A percentile compares a stretch with the other conserved stretches of the same genome.
phyloP scores from a whole-genome alignment of 2,888 invertebrate genomes.

The Dexiosoma caninum region DNA sequence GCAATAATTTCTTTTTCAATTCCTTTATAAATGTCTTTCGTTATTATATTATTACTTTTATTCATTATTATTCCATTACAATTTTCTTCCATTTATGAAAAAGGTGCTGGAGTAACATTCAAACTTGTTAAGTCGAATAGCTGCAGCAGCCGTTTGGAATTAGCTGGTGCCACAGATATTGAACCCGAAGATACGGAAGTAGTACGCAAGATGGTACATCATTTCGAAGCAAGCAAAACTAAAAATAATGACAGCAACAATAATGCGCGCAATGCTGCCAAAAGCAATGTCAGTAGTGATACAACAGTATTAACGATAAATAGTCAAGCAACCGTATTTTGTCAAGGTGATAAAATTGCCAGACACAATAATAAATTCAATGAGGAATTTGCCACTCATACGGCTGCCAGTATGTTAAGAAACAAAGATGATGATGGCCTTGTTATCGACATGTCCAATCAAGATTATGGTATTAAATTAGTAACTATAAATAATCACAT shows the following conservation, averaged over 20 bases:
- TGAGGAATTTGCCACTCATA: neutral
- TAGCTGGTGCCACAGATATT: slow-evolving; percentile 81
- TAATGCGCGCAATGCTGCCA: neutral
- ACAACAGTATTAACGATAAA: slow-evolving; percentile 75
- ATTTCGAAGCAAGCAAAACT: slow-evolving; percentile 70
- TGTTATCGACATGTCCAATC: slow-evolving; percentile 52
- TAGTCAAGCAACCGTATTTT: slow-evolving; percentile 72
- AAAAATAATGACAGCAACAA: neutral
- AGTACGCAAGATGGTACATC: slow-evolving; percentile 77
- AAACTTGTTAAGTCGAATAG: slow-evolving; percentile 91
- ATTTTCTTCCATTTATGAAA: slow-evolving; percentile 13
- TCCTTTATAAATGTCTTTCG: too few relatives aligned
- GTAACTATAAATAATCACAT: slow-evolving; percentile 78
- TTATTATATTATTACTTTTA: too few relatives aligned
- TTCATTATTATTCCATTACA: neutral
- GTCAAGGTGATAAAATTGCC: slow-evolving; percentile 29
- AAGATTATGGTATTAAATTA: slow-evolving; percentile 60
- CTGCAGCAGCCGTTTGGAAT: slow-evolving; percentile 88
- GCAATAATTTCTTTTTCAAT: too few relatives aligned
- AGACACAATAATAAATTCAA: slow-evolving; percentile 17
- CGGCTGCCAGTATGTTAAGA: neutral
- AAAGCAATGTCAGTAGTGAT: neutral
- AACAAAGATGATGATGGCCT: slow-evolving; percentile 18
- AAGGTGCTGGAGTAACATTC: slow-evolving; percentile 83
- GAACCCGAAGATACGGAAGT: slow-evolving; percentile 71